Base-by-base conservation (phyloP, 2,797 vertebrate species). In the Petrocephalus schoutedeni region DNA sequence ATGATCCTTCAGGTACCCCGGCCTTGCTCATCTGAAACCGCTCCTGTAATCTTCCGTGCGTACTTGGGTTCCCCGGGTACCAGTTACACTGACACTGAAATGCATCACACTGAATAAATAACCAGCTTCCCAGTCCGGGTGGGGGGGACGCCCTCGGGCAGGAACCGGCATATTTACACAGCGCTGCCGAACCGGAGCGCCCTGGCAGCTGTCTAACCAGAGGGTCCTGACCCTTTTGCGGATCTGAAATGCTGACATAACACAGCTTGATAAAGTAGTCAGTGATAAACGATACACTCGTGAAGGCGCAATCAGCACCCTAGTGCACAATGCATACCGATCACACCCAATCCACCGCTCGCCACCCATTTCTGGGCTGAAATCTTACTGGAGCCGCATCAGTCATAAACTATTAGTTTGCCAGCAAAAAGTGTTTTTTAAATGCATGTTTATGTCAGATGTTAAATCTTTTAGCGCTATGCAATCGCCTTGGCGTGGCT, bases 41-140 rank as follows among this genome's bases (percentile, higher is more conserved):
- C 16, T 54, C 86, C 88, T 61, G 28, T 4, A 57, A 87, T 89
- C 87, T 36, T 19, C 82, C 9, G 87, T 19, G 57, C 74, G 86
- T 93, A 91, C 92, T 89, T 91, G 89, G 91, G 90, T 91, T 91
- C 92, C 91, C 92, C 88, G n/a, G 88, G 89, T 80, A 91, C 91
- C 92, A 94, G 93, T 93, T 91, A 93, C 87, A 88, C 10, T 2
- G 85, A 87, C 74, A 84, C 91, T 92, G 87, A 45, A 90, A 93
- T 91, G 90, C 90, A 90, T 89, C n/a, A 54, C 86, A 88, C 92
- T 95, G 85, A 94, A 94, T 94, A 92, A 94, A 89, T 92, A 87
- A 94, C 91, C 83, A 28, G n/a, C 91, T 90, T 89, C 90, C 89
- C 49, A 67, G 89, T 88, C 88, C 1, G 12, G 10, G 64, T 4